Evolutionary conservation across 2,888 invertebrate genomes (phyloP).

Genomic region (Patella caerulea): DNA sequence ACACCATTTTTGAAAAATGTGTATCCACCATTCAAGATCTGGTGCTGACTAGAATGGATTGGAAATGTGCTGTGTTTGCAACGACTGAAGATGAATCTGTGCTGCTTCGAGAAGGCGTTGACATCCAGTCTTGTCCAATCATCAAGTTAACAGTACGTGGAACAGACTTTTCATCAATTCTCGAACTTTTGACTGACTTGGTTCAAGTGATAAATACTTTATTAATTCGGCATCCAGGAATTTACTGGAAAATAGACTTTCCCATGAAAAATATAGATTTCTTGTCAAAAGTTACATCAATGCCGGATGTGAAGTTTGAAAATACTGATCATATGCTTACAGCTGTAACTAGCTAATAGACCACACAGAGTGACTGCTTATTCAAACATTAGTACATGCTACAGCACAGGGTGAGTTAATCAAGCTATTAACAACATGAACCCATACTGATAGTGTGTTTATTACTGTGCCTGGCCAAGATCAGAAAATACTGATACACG

Average conservation of each 20-base stretch:
- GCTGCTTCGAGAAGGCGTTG: slow-evolving; percentile 36
- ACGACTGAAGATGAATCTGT: slow-evolving; percentile 49
- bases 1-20: slow-evolving; percentile 57
- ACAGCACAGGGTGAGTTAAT: too few species aligned
- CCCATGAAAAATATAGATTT: slow-evolving; percentile 29
- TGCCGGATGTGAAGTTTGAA: slow-evolving; percentile 21
- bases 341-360: too few species aligned
- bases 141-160: slow-evolving; percentile 35
- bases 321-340: not conserved
- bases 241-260: slow-evolving; percentile 49
- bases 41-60: slow-evolving; percentile 59
- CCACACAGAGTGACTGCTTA: too few species aligned
- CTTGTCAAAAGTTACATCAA: slow-evolving; percentile 17
- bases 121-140: not conserved
- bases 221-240: slow-evolving; percentile 47
- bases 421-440: too few species aligned
- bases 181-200: slow-evolving; percentile 46
- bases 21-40: slow-evolving; percentile 55
- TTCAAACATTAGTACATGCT: too few species aligned
- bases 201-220: slow-evolving; percentile 49
- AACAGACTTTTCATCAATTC: slow-evolving; percentile 34
- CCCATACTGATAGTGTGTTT: too few species aligned
- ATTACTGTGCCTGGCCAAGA: too few species aligned
- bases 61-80: slow-evolving; percentile 59
- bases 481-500: too few species aligned